Conservation (phyloP, 2,113 vertebrate genomes). For the Athene cunicularia region DNA sequence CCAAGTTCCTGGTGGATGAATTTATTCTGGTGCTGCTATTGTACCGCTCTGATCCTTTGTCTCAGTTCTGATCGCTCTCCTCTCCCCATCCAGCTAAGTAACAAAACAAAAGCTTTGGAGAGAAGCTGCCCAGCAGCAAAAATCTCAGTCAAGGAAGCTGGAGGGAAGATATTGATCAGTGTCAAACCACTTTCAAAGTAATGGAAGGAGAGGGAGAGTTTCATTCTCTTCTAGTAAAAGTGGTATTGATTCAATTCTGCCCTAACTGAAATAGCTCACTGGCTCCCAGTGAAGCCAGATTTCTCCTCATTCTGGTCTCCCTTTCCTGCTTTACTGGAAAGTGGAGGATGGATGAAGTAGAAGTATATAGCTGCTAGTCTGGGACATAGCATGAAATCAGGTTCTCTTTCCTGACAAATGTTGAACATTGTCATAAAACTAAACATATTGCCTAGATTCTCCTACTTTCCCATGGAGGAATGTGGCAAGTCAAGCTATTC, state of each 20-base stretch:
- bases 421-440: neutral
- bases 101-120: neutral
- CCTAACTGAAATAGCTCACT: neutral
- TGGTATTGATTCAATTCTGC: neutral
- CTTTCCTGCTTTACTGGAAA: neutral
- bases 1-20: neutral
- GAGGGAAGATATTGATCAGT: neutral
- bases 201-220: neutral
- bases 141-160: neutral
- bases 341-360: neutral
- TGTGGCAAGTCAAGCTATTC: neutral
- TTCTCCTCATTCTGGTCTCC: neutral
- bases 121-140: neutral
- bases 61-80: neutral
- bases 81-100: neutral
- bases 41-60: neutral
- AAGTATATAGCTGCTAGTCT: neutral
- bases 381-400: neutral
- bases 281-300: neutral
- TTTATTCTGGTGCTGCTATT: neutral
- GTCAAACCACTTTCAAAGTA: slow-evolving; percentile 1
- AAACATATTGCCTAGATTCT: neutral
- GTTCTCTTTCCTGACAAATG: neutral
- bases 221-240: neutral
- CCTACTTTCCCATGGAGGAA: neutral